Evolutionary conservation across 2,888 invertebrate species (phyloP), one percentile per base, ranked within the genome.

Genomic region (Ashinkailepas kermadecensis): DNA sequence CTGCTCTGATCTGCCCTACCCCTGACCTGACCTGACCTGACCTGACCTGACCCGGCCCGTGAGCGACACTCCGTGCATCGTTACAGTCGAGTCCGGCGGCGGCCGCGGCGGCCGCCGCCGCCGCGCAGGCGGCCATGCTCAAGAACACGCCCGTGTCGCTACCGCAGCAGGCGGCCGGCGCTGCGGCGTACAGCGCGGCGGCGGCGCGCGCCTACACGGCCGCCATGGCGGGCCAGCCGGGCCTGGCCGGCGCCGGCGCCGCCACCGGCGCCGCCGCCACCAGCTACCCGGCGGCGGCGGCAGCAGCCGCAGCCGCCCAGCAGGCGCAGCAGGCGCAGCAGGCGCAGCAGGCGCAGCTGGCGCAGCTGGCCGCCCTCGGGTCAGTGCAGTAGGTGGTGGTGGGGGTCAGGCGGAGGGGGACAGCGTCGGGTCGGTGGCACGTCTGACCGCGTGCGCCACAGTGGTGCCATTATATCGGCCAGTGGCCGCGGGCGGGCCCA

Each of bases 61-160:
- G 18, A 62, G 62, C 18, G 62, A 15, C 18, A 18, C 62, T 18
- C 18, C 7, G 62, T 62, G 18, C 62, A 62, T 18, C 83, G 81
- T 83, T 83, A 82, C 84, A 84, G 84, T 83, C 83, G 81, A 82
- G 83, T 81, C 81, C 83, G 82, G 81, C 81, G 80, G 82, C 82
- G 58, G 81, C 70, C 67, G 67, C 67, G 25, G 67, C 67, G 12
- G 67, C 67, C 13, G 74, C 74, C 57, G 78, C 78, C 54, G 81
- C 64, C 39, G 78, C 78, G 59, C 59, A 62, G 59, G 67, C 67
- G 23, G 67, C 23, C 23, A 25, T 25, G 12, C 74, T 65, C n/a
- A 81, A 62, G 11, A 39, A 59, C 23, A 70, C 62, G 6, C 59
- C 74, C 15, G 81, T 25, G 13, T 59, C 62, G 74, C 25, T 81